A percentile compares a stretch with the other conserved stretches of the same genome.
Conservation (phyloP, 92 coral and sea anemone species). For the Ricordea florida region DNA sequence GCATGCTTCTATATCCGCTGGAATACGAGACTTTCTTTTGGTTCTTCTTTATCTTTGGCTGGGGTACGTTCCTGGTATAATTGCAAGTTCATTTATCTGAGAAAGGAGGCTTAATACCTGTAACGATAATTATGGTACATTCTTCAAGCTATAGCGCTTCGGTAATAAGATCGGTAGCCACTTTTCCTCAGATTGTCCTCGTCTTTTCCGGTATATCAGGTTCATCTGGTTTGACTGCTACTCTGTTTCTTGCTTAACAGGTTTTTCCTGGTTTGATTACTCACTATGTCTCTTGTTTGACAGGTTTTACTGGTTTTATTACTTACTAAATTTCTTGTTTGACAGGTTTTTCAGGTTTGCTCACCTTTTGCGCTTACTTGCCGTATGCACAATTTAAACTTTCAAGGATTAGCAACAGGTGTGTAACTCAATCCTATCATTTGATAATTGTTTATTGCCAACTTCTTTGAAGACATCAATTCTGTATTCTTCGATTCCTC, state of each 20-base stretch:
- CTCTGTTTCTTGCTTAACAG: background rate
- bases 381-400: constrained; percentile 51
- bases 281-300: background rate
- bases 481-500: no score
- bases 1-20: constrained; percentile 58
- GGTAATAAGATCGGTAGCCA: no score
- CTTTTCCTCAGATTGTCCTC: no score
- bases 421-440: background rate
- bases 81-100: background rate
- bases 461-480: background rate
- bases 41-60: constrained; percentile 74
- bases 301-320: constrained; percentile 76
- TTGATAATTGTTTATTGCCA: no score
- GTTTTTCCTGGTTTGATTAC: no score
- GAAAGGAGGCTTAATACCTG: no score
- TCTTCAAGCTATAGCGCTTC: no score
- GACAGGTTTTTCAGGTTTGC: constrained; percentile 71
- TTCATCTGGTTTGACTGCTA: background rate
- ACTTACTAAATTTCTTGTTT: constrained; percentile 22
- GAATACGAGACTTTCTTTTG: constrained; percentile 65
- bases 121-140: no score
- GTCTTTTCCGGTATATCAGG: no score
- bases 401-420: constrained; percentile 21
- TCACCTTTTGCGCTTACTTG: constrained; percentile 66
- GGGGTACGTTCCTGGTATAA: constrained; percentile 72